These are phyloP conservation scores for Branchipolynoe longqiensis DNA, from an alignment of 2,888 invertebrate genomes.

Conservation along the genomic window DNA sequence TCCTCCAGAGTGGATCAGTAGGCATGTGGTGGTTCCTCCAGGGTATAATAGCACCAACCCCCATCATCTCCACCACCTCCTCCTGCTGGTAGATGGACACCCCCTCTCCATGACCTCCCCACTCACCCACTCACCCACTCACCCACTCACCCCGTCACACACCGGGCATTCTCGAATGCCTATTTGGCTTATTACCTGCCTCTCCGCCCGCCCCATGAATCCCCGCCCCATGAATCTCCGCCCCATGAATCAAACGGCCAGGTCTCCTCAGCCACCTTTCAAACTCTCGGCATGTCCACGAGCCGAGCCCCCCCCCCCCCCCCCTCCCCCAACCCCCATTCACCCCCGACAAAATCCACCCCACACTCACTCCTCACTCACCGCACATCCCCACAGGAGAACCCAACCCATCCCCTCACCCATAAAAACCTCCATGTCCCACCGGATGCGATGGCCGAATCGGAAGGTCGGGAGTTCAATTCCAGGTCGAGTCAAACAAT, in stretches of 20 bases:
- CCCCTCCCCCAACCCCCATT: not conserved
- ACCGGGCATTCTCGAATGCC: conserved; percentile 11
- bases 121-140: not conserved
- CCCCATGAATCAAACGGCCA: conserved; percentile 21
- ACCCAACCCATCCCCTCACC: too few relatives aligned
- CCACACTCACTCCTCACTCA: not conserved
- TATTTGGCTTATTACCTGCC: conserved; percentile 45
- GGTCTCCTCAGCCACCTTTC: conserved; percentile 36
- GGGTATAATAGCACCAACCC: conserved; percentile 14
- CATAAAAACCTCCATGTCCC: too few relatives aligned
- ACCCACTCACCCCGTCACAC: not conserved
- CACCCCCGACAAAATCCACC: not conserved
- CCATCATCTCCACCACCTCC: conserved; percentile 13
- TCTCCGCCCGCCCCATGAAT: too few relatives aligned
- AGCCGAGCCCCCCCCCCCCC: conserved; percentile 10
- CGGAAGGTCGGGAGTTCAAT: too few relatives aligned
- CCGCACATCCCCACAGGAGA: too few relatives aligned
- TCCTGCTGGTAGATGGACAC: too few relatives aligned
- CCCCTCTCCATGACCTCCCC: not conserved
- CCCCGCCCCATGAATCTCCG: conserved; percentile 9
- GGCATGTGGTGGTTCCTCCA: conserved; percentile 36
- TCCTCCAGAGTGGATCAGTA: conserved; percentile 16
- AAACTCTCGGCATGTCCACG: too few relatives aligned
- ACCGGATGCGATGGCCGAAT: too few relatives aligned
- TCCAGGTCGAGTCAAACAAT: too few relatives aligned